phyloP scores from a whole-genome alignment of 1,140 invertebrate genomes.

The Micrasema minimum region DNA sequence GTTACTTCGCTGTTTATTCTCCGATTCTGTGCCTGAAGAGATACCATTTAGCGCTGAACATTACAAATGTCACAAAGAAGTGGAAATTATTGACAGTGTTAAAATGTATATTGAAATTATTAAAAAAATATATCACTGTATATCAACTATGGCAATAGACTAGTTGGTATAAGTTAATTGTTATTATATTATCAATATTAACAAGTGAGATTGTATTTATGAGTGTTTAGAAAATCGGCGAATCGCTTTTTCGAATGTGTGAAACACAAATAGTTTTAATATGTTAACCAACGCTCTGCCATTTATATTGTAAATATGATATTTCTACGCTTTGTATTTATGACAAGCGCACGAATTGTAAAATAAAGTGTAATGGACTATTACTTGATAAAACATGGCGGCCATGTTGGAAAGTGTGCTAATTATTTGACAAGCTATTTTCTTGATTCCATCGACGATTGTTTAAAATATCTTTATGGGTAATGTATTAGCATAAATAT shows the following conservation, averaged over 20 bases:
- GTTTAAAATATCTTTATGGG: too few species aligned
- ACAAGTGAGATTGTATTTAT: conserved; percentile 39
- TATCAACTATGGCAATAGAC: conserved; percentile 33
- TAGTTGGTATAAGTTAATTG: conserved; percentile 27
- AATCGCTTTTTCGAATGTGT: conserved; percentile 39
- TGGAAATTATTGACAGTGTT: conserved; percentile 19
- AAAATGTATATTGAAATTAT: conserved; percentile 40
- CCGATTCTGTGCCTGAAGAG: conserved; percentile 24
- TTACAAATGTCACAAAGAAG: conserved; percentile 6
- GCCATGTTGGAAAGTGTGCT: too few species aligned
- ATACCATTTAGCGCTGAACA: background rate
- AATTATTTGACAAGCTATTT: too few species aligned
- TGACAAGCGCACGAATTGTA: conserved; percentile 6
- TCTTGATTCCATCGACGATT: too few species aligned
- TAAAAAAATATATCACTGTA: conserved; percentile 38
- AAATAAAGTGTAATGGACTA: too few species aligned
- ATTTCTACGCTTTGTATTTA: conserved; percentile 24
- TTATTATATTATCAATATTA: conserved; percentile 30
- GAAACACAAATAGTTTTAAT: conserved; percentile 37
- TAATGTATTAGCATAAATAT: too few species aligned
- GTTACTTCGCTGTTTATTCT: conserved; percentile 1
- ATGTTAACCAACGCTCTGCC: conserved; percentile 29
- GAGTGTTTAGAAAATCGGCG: conserved; percentile 39
- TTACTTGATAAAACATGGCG: too few species aligned
- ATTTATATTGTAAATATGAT: conserved; percentile 27